These are phyloP conservation scores for Pteropus alecto DNA, from an alignment of 2,113 vertebrate genomes.

Conservation along the genomic window DNA sequence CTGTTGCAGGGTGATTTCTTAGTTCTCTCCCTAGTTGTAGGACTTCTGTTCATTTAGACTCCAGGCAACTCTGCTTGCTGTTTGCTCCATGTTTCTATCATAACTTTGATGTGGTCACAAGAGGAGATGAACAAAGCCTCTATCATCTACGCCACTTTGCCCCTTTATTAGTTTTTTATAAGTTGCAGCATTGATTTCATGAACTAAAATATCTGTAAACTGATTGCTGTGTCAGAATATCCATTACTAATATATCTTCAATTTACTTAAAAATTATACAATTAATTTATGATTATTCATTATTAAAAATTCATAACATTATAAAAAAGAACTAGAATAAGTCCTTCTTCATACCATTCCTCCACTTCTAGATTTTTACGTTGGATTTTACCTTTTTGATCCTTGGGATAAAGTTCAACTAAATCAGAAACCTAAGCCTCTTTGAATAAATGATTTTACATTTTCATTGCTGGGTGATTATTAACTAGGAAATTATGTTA, in stretches of 20 bases:
- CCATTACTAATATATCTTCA: conserved; percentile 13
- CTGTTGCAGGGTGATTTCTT: too few relatives aligned
- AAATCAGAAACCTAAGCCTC: conserved; percentile 34
- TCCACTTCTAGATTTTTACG: background rate
- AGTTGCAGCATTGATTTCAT: conserved; percentile 1
- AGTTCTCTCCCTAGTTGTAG: too few relatives aligned
- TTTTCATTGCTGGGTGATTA: background rate
- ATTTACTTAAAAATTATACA: conserved; percentile 28
- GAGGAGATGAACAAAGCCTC: too few relatives aligned
- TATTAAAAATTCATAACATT: background rate
- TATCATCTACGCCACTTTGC: too few relatives aligned
- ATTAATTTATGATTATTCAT: background rate
- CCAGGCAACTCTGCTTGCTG: too few relatives aligned
- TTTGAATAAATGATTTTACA: background rate
- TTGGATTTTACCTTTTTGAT: conserved; percentile 18
- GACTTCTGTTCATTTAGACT: too few relatives aligned
- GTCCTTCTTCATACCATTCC: background rate
- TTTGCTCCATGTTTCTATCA: too few relatives aligned
- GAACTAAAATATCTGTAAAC: conserved; percentile 17
- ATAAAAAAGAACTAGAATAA: conserved; percentile 37
- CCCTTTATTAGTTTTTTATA: background rate
- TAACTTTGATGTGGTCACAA: too few relatives aligned
- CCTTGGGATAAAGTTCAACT: background rate
- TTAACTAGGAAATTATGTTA: background rate
- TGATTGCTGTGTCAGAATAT: background rate